These are phyloP conservation scores for Pterois miles DNA, from an alignment of 2,797 vertebrate species.

Conservation along the genomic window DNA sequence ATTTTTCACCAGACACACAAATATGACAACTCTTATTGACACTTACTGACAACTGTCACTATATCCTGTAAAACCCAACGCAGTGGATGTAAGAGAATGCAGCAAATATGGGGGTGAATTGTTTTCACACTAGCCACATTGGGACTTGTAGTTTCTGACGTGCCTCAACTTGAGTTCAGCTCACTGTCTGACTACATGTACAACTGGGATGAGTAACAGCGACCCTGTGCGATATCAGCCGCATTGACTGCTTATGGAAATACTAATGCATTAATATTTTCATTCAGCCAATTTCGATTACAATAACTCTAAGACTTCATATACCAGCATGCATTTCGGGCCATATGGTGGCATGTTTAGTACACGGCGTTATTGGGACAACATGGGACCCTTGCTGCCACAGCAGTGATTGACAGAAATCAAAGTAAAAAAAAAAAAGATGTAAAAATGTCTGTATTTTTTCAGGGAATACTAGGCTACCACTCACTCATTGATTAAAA, in stretches of 20 bases:
- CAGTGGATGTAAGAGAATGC: slow-evolving; percentile 2
- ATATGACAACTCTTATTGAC: too few relatives aligned
- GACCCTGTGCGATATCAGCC: accelerated
- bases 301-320: slow-evolving; percentile 40
- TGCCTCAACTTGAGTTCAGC: not conserved
- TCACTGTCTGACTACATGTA: not conserved
- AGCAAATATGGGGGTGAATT: slow-evolving; percentile 20
- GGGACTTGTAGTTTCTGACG: slow-evolving; percentile 78
- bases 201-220: not conserved
- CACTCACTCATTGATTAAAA: not conserved
- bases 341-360: slow-evolving; percentile 46
- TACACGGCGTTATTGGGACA: slow-evolving; percentile 59
- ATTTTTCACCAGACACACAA: not conserved
- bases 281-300: not conserved
- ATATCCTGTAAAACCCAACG: accelerated
- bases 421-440: not conserved
- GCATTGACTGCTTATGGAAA: accelerated
- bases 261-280: accelerated
- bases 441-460: too few relatives aligned
- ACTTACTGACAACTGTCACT: not conserved
- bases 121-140: slow-evolving; percentile 25
- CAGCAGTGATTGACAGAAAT: slow-evolving; percentile 29
- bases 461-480: not conserved
- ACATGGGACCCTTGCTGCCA: slow-evolving; percentile 73
- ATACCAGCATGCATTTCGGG: slow-evolving; percentile 53